phyloP scores from a whole-genome alignment of 2,113 vertebrate species.

The Dasyprocta punctata region DNA sequence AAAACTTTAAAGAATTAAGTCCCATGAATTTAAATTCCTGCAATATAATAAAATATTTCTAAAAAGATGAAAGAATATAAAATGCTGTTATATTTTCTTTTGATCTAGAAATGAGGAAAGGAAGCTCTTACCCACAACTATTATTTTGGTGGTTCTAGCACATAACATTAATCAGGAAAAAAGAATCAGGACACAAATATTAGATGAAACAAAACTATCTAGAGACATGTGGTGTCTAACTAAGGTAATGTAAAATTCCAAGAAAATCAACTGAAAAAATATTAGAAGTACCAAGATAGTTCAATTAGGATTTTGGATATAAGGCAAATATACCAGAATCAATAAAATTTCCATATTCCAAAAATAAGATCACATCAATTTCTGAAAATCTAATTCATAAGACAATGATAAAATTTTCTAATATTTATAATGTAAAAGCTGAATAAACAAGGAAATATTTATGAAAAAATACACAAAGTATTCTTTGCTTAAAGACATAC shows the following conservation, averaged over 20 bases:
- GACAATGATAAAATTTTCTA: not conserved
- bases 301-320: not conserved
- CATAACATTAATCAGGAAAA: not conserved
- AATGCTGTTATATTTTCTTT: not conserved
- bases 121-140: not conserved
- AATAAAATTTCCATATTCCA: not conserved
- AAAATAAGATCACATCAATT: not conserved
- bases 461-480: not conserved
- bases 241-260: not conserved
- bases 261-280: not conserved
- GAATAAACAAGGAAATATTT: slow-evolving; percentile 1
- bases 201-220: not conserved
- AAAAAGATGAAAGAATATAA: not conserved
- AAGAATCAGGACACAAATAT: not conserved
- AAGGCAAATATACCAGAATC: not conserved
- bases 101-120: not conserved
- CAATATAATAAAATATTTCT: not conserved
- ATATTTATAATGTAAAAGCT: not conserved
- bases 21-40: not conserved
- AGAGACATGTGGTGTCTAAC: not conserved
- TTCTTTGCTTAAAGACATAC: not conserved
- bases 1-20: not conserved
- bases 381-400: not conserved
- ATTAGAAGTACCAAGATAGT: not conserved
- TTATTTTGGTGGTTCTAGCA: not conserved